Evolutionary conservation across 2,113 vertebrate species (phyloP), one percentile per base, ranked within the genome.

Genomic region (Chascanopsetta lugubris): DNA sequence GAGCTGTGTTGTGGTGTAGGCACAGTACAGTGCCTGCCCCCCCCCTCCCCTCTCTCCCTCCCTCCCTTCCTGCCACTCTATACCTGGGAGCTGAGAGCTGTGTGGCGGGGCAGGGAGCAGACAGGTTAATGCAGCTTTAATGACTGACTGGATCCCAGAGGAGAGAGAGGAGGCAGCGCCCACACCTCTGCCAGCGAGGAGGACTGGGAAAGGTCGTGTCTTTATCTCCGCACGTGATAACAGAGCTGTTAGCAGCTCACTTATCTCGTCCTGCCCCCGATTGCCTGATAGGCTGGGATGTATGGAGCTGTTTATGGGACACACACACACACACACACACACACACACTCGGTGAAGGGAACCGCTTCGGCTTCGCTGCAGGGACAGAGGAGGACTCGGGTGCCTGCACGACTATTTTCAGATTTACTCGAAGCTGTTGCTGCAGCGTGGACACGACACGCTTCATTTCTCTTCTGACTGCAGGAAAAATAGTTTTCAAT

Each of bases 401-500:
- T 45, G 61, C 27, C 15, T 67, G 73, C 49, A 46, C 57, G 61
- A 72, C 72, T 83, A 84, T 70, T 83, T 85, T 75, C 49, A 77
- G 65, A 45, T 51, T 43, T n/a, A n/a, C 38, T 66, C 46, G 58
- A 72, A 74, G 49, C 66, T 77, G 69, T 58, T 65, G 34, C 48
- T 61, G 62, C 59, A 18, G 24, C 56, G 77, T 77, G 77, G 79
- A 76, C 61, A 61, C 53, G 59, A 61, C 66, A 75, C 60, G 77
- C 79, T 79, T 80, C 70, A 67, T 68, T 68, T 73, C 62, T 75
- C 50, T 72, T n/a, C 48, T 38, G 61, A 75, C 71, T 66, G 72
- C 70, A 83, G 75, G 63, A 86, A 82, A 81, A 85, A 69, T 66
- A 32, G 59, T 82, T 88, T 80, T 86, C 68, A 75, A 75, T 80